A percentile compares a stretch with the other conserved stretches of the same genome.
These are phyloP conservation scores for Andricus quercusramuli DNA, from an alignment of 2,888 invertebrate species.

Conservation along the genomic window DNA sequence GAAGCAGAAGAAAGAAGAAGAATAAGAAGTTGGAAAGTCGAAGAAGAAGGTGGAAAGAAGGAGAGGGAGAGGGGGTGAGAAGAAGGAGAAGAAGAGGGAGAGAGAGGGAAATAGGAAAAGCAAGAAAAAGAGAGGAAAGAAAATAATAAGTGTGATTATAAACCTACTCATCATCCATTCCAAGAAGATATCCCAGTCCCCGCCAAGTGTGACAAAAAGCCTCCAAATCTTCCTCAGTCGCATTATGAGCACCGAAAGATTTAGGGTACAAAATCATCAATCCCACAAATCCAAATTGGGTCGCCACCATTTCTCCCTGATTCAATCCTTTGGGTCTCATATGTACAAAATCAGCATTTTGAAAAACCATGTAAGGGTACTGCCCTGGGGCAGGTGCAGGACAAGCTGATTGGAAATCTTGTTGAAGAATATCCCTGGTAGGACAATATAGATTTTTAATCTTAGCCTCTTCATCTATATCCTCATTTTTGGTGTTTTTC, in stretches of 20 bases:
- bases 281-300: slow-evolving; percentile 80
- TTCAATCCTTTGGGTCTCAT: slow-evolving; percentile 66
- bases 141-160: background rate
- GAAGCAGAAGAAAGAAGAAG: too few species aligned
- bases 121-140: background rate
- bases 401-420: slow-evolving; percentile 63
- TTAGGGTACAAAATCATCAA: slow-evolving; percentile 78
- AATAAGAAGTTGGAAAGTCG: too few species aligned
- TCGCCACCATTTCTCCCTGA: slow-evolving; percentile 80
- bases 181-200: slow-evolving; percentile 80
- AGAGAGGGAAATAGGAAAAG: background rate
- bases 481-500: slow-evolving; percentile 51
- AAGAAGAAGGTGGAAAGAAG: too few species aligned
- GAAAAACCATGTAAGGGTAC: slow-evolving; percentile 57
- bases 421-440: slow-evolving; percentile 46
- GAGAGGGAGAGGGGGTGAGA: background rate
- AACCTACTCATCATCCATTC: slow-evolving; percentile 74
- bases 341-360: background rate
- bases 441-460: too few species aligned
- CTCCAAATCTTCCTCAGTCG: slow-evolving; percentile 78
- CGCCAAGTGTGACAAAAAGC: slow-evolving; percentile 81
- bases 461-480: slow-evolving; percentile 56
- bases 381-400: slow-evolving; percentile 57
- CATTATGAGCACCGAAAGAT: slow-evolving; percentile 74
- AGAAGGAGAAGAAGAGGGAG: background rate